These are phyloP conservation scores for Phalacrocorax brasilianus DNA, from an alignment of 2,113 vertebrate genomes.

Conservation along the genomic window DNA sequence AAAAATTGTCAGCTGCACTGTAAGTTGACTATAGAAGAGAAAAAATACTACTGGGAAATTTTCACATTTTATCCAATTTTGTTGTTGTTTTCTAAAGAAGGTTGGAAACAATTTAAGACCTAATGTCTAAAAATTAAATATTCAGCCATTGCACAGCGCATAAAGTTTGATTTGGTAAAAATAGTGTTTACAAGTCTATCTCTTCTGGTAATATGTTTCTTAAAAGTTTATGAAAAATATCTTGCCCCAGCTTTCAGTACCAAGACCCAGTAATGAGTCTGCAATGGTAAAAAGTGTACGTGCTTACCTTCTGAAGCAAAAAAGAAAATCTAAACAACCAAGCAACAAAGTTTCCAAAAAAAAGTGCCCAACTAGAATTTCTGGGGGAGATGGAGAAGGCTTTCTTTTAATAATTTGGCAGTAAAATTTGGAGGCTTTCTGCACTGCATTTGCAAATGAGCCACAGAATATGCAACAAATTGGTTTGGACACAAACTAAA, in stretches of 20 bases:
- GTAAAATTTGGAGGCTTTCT: neutral
- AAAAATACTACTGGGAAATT: neutral
- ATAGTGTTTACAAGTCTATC: neutral
- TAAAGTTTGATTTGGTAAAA: neutral
- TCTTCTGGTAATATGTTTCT: neutral
- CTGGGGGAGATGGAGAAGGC: neutral
- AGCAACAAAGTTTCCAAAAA: neutral
- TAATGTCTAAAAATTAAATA: neutral
- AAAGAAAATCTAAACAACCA: neutral
- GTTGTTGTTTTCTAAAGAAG: neutral
- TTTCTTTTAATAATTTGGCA: neutral
- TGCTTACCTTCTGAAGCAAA: neutral
- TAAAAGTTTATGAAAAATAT: neutral
- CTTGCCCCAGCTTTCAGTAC: neutral
- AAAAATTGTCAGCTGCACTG: neutral
- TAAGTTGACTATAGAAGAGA: neutral
- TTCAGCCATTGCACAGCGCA: accelerated
- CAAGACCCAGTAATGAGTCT: neutral
- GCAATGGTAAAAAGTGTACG: neutral
- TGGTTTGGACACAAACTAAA: neutral
- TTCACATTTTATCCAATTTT: neutral
- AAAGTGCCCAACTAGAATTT: neutral
- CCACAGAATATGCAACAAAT: neutral
- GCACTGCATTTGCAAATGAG: neutral
- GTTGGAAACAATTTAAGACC: neutral